Percentiles rank a stretch among this genome's conserved stretches.
These are phyloP conservation scores for Alligator mississippiensis DNA, from an alignment of 2,113 vertebrate species.

Conservation along the genomic window DNA sequence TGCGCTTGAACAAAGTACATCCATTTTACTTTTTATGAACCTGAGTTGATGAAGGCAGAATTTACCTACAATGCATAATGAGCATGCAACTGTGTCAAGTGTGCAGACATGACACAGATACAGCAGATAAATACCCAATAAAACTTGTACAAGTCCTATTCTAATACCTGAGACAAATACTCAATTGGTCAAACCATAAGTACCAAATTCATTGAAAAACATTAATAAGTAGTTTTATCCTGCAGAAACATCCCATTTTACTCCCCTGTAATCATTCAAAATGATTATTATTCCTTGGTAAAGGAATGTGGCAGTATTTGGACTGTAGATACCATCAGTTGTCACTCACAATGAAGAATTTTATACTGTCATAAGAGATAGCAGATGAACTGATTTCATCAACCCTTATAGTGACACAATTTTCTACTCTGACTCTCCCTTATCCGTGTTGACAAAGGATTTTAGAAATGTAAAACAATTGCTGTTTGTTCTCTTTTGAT, in stretches of 20 bases:
- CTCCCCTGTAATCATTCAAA: background rate
- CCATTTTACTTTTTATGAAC: background rate
- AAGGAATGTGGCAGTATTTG: constrained; percentile 34
- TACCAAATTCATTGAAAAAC: background rate
- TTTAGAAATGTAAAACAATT: constrained; percentile 66
- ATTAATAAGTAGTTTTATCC: too few relatives aligned
- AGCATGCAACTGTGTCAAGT: background rate
- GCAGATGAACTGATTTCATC: constrained; percentile 53
- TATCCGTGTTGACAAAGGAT: constrained; percentile 55
- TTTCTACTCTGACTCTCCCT: constrained; percentile 47
- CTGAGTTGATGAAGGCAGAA: background rate
- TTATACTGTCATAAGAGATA: constrained; percentile 57
- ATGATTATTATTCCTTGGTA: constrained; percentile 40
- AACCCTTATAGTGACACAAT: constrained; percentile 58
- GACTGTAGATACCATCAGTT: constrained; percentile 54
- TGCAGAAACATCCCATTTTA: too few relatives aligned
- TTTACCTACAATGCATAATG: background rate
- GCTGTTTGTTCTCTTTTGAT: constrained; percentile 57
- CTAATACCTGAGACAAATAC: background rate
- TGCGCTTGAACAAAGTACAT: background rate
- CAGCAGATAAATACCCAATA: background rate
- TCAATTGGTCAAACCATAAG: background rate
- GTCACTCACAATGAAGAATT: constrained; percentile 65
- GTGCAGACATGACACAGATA: background rate
- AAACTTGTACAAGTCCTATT: background rate